Evolutionary conservation across 2,113 vertebrate genomes (phyloP).

Genomic region (Menidia beryllina): DNA sequence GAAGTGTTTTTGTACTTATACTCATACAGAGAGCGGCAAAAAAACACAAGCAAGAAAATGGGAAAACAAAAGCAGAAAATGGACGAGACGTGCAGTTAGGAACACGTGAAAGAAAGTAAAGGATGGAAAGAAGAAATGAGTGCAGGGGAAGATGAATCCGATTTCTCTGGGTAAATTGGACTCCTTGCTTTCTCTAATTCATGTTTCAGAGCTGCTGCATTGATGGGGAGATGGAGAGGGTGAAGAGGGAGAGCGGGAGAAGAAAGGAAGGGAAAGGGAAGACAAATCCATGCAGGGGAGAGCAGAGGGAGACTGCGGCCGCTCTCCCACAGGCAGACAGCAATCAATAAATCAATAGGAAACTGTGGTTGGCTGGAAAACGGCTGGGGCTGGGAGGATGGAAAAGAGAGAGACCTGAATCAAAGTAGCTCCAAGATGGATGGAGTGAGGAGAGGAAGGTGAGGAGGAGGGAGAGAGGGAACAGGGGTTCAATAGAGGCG

Average conservation of each 20-base stretch:
- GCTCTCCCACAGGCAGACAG: conserved; percentile 93
- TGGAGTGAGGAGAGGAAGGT: conserved; percentile 86
- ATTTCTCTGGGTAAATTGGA: conserved; percentile 86
- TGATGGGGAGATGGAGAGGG: conserved; percentile 82
- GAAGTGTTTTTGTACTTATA: not conserved
- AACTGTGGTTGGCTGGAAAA: conserved; percentile 95
- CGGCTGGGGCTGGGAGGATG: conserved; percentile 80
- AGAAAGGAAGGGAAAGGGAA: conserved; percentile 77
- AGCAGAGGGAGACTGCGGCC: conserved; percentile 88
- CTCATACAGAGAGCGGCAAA: not conserved
- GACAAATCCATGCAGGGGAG: conserved; percentile 90
- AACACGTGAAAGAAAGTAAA: conserved; percentile 50
- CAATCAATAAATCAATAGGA: conserved; percentile 98
- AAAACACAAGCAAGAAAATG: conserved; percentile 31
- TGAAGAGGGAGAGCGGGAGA: conserved; percentile 59
- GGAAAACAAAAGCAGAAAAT: conserved; percentile 60
- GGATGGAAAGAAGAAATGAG: conserved; percentile 59
- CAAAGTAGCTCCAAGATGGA: conserved; percentile 92
- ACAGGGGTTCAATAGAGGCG: conserved; percentile 82
- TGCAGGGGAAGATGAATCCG: conserved; percentile 78
- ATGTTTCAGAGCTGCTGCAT: conserved; percentile 85
- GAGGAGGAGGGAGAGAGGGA: conserved; percentile 75
- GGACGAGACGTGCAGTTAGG: conserved; percentile 48
- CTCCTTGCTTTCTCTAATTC: conserved; percentile 92
- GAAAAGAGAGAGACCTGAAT: conserved; percentile 89